Percentiles rank a stretch among this genome's conserved stretches.
Evolutionary conservation across 2,888 invertebrate genomes (phyloP).

Genomic region (Maniola hyperantus): DNA sequence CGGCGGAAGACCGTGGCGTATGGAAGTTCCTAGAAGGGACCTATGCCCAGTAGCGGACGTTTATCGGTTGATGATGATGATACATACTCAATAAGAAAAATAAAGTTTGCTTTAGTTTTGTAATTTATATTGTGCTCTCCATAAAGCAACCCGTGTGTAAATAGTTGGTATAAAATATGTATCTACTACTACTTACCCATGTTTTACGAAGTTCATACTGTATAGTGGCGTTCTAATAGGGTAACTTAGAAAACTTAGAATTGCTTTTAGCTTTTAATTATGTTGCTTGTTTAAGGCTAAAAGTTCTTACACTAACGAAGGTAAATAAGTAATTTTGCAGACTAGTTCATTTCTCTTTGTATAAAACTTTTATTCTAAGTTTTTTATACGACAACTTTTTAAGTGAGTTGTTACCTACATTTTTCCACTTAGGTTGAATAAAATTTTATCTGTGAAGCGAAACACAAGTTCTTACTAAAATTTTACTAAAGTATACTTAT

Average conservation of each 20-base stretch:
- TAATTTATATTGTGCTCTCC: neutral
- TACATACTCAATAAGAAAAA: neutral
- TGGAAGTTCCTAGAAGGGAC: too few relatives aligned
- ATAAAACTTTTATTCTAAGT: slow-evolving; percentile 7
- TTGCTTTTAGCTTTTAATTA: slow-evolving; percentile 43
- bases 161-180: neutral
- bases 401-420: slow-evolving; percentile 15
- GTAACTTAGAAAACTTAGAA: slow-evolving; percentile 35
- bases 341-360: neutral
- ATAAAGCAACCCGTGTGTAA: neutral
- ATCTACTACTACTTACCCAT: neutral
- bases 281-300: slow-evolving; percentile 42
- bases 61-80: too few relatives aligned
- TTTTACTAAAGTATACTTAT: neutral
- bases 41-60: too few relatives aligned
- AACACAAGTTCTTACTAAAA: neutral
- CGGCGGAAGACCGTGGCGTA: too few relatives aligned
- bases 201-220: slow-evolving; percentile 16
- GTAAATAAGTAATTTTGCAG: slow-evolving; percentile 19
- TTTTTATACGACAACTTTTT: slow-evolving; percentile 19
- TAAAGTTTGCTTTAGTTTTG: neutral
- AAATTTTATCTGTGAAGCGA: neutral
- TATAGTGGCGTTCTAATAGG: slow-evolving; percentile 23
- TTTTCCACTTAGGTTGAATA: neutral
- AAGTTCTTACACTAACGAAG: slow-evolving; percentile 31